These are phyloP conservation scores for Oryzias woworae DNA, from an alignment of 2,113 vertebrate genomes.

Conservation along the genomic window DNA sequence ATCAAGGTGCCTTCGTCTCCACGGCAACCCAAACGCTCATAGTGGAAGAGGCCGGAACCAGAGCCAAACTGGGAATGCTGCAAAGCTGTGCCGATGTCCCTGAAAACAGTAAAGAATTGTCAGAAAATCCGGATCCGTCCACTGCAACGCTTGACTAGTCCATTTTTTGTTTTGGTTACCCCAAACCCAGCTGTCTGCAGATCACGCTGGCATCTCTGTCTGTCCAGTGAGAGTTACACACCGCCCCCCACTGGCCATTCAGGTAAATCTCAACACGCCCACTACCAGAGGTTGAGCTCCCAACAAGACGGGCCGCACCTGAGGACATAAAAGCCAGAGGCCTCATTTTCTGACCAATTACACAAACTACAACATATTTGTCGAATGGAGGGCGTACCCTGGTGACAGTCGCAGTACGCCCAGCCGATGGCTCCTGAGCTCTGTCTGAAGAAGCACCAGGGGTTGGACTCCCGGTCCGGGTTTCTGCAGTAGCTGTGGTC, in stretches of 20 bases:
- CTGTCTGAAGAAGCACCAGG: constrained; percentile 93
- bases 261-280: constrained; percentile 84
- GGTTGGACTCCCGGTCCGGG: constrained; percentile 83
- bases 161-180: constrained; percentile 63
- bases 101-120: constrained; percentile 33
- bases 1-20: constrained; percentile 84
- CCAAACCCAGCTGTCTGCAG: constrained; percentile 86
- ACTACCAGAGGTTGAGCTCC: constrained; percentile 65
- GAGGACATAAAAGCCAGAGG: neutral
- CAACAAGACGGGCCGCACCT: constrained; percentile 83
- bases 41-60: constrained; percentile 80
- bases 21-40: constrained; percentile 84
- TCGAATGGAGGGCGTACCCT: constrained; percentile 69
- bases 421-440: constrained; percentile 84
- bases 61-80: constrained; percentile 72
- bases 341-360: neutral
- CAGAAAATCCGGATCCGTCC: neutral
- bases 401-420: constrained; percentile 90
- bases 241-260: constrained; percentile 84
- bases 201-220: constrained; percentile 88
- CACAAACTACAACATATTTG: neutral
- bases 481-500: constrained; percentile 90
- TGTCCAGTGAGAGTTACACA: constrained; percentile 86
- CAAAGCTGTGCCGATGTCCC: constrained; percentile 83
- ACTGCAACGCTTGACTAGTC: neutral